Percentiles rank a stretch among this genome's conserved stretches.
These are phyloP conservation scores for Luehdorfia chinensis DNA, from an alignment of 1,140 invertebrate genomes.

Conservation along the genomic window DNA sequence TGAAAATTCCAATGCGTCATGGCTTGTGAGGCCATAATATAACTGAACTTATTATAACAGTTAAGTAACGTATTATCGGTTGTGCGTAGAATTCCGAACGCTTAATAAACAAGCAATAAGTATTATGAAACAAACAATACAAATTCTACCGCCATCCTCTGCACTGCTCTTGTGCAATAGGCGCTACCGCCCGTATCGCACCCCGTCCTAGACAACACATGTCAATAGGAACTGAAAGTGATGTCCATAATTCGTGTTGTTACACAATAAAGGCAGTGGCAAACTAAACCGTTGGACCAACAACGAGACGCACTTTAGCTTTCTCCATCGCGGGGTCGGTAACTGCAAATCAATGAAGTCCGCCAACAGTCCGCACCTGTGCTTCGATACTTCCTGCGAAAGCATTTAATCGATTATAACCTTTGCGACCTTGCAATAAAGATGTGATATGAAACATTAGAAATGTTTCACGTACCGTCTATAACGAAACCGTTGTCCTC, in stretches of 20 bases:
- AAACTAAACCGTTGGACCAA: slow-evolving; percentile 1
- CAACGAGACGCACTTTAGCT: slow-evolving; percentile 26
- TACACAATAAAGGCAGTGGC: slow-evolving; percentile 39
- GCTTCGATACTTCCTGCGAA: background rate
- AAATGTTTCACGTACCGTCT: slow-evolving; percentile 23
- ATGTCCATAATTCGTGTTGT: slow-evolving; percentile 31
- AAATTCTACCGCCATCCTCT: too few relatives aligned
- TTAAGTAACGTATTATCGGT: too few relatives aligned
- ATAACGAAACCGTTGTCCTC: slow-evolving; percentile 30
- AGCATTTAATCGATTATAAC: slow-evolving; percentile 17
- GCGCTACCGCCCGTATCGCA: background rate
- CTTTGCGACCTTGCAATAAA: slow-evolving; percentile 19
- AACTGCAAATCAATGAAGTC: background rate
- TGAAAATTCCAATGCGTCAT: too few relatives aligned
- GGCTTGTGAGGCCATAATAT: too few relatives aligned
- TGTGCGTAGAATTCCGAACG: too few relatives aligned
- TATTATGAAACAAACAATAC: slow-evolving; percentile 5
- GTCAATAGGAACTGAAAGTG: slow-evolving; percentile 45
- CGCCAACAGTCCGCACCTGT: too few relatives aligned
- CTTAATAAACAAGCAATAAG: too few relatives aligned
- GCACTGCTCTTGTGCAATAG: background rate
- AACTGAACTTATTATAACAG: too few relatives aligned
- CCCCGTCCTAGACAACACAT: background rate
- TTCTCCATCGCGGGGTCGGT: slow-evolving; percentile 24
- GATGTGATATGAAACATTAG: slow-evolving; percentile 7